Percentiles rank a stretch among this genome's conserved stretches.
Evolutionary conservation across 2,113 vertebrate genomes (phyloP).

Genomic region (Uria aalge): DNA sequence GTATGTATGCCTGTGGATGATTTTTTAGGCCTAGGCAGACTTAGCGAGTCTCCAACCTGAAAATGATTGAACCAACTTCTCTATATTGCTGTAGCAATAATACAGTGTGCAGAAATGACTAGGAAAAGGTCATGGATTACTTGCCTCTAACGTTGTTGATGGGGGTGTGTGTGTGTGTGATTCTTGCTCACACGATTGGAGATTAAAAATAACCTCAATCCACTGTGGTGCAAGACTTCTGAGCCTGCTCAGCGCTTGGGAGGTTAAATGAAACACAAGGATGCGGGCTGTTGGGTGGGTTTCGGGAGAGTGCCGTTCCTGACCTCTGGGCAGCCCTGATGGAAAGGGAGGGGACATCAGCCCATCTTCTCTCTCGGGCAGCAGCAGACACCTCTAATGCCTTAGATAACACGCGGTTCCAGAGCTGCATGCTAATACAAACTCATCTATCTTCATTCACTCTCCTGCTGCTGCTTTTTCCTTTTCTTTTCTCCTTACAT

Average conservation of each 20-base stretch:
- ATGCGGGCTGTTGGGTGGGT: neutral
- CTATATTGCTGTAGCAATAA: neutral
- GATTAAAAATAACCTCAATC: neutral
- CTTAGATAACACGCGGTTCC: neutral
- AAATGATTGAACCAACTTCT: neutral
- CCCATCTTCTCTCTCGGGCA: neutral
- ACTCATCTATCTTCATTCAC: neutral
- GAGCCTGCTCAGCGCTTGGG: neutral
- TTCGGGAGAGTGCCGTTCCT: neutral
- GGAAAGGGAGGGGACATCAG: neutral
- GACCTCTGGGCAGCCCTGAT: neutral
- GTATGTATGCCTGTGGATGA: too few species aligned
- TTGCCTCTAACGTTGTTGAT: neutral
- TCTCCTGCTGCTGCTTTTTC: neutral
- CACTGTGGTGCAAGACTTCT: neutral
- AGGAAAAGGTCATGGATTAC: neutral
- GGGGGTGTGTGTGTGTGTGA: neutral
- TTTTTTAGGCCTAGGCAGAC: neutral
- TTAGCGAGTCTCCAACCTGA: neutral
- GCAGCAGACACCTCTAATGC: neutral
- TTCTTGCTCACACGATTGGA: rapidly evolving
- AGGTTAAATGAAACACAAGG: neutral
- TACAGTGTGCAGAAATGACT: rapidly evolving
- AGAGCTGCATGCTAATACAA: neutral
- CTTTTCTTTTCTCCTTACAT: neutral